A percentile compares a stretch with the other conserved stretches of the same genome.
phyloP scores from a whole-genome alignment of 1,140 invertebrate genomes.

The silkworm (Bombyx mori) region DNA sequence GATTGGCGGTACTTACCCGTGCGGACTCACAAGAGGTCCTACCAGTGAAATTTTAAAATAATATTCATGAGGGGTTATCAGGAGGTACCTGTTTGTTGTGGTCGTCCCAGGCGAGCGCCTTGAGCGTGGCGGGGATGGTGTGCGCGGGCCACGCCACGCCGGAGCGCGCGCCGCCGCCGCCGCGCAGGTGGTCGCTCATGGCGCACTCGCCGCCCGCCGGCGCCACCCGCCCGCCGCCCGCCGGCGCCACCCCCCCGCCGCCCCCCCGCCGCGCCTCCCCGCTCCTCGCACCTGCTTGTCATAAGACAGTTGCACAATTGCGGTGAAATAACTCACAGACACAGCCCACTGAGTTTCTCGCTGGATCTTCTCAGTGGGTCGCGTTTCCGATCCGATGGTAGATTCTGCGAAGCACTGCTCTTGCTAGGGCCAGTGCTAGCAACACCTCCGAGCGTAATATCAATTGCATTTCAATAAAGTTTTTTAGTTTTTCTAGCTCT shows the following conservation, averaged over 20 bases:
- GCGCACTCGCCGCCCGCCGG: constrained; percentile 11
- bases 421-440: no score
- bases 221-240: constrained; percentile 25
- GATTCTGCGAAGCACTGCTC: no score
- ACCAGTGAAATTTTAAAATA: no score
- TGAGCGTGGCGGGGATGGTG: constrained; percentile 77
- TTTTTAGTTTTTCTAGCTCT: no score
- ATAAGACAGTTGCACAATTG: neutral
- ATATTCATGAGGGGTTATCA: neutral
- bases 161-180: constrained; percentile 37
- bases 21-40: no score
- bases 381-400: no score
- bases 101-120: constrained; percentile 80
- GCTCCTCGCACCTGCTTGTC: neutral
- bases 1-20: no score
- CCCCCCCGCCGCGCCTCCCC: constrained; percentile 6
- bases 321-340: no score
- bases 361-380: no score
- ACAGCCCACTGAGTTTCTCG: no score
- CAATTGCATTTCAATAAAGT: no score
- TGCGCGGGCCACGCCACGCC: constrained; percentile 71
- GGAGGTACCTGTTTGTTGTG: constrained; percentile 36
- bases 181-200: constrained; percentile 53
- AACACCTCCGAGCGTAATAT: no score
- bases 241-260: constrained; percentile 23